Conservation (phyloP, 2,113 vertebrate species). For the western clawed frog (Xenopus tropicalis) region UCB_Xtro_10.0 CM004449.2:118960501-118961000, state of each 20-base stretch:
- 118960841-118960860: slow-evolving; percentile 4
- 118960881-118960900: slow-evolving; percentile 15
- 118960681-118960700: slow-evolving; percentile 37
- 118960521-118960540: slow-evolving; percentile 34
- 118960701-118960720: slow-evolving; percentile 33
- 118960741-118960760: slow-evolving; percentile 40
- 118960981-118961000: slow-evolving; percentile 37
- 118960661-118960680: slow-evolving; percentile 40
- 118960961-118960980: slow-evolving; percentile 30
- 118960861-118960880: slow-evolving; percentile 13
- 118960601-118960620: slow-evolving; percentile 40
- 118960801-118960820: slow-evolving; percentile 39
- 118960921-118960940: slow-evolving; percentile 36
- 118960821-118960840: slow-evolving; percentile 43
- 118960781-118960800: slow-evolving; percentile 35
- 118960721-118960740: slow-evolving; percentile 43
- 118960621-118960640: slow-evolving; percentile 41
- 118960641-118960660: slow-evolving; percentile 34
- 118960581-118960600: slow-evolving; percentile 13
- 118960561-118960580: not conserved
- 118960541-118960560: slow-evolving; percentile 13
- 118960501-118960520: slow-evolving; percentile 38
- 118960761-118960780: slow-evolving; percentile 43
- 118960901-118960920: slow-evolving; percentile 1
- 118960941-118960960: slow-evolving; percentile 24